Evolutionary conservation across 2,113 vertebrate genomes (phyloP), one percentile per base, ranked within the genome.

Genomic region (Spea bombifrons): DNA sequence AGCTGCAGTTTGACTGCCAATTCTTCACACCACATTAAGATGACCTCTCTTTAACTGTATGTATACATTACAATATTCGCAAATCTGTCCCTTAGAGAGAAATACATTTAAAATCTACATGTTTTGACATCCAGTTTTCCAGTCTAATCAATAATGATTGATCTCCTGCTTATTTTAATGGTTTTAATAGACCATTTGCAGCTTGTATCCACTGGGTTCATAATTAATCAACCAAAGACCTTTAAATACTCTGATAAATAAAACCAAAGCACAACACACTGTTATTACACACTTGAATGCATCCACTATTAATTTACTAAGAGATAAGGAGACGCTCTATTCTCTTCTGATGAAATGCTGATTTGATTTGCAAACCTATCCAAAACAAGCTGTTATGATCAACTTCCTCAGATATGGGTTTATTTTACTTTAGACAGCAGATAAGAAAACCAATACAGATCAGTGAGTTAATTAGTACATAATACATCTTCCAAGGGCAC

Each of bases 281-380:
- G 70, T 66, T 45, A 55, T 73, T 79, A 57, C 49, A 79, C 50
- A 48, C 70, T 16, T 73, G 70, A 79, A 12, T 66, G 77, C 48
- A 8, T 49, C 16, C 57, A 66, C 49, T 67, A 79, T 73, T 79
- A 30, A 79, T 79, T 79, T 73, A 50, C 47, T 64, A 50, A 49
- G 13, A 55, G 77, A 79, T 79, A 79, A 73, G 50, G 5, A 78
- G 47, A 12, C 8, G 8, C 70, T 66, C 47, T 45, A 53, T 57
- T 66, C 63, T 53, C 50, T 43, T 73, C 77, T 73, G 63, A 73
- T 73, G 43, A 53, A 66, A 73, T 66, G 49, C 57, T 55, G 9
- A 79, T 78, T 78, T 73, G 55, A 71, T 71, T 61, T 71, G 67
- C 75, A 68, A 65, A 70, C 16, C 73, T 53, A 30, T 55, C 15